A percentile compares a stretch with the other conserved stretches of the same genome.
Evolutionary conservation across 2,797 vertebrate genomes (phyloP).

Genomic region (Ctenopoma kingsleyae): DNA sequence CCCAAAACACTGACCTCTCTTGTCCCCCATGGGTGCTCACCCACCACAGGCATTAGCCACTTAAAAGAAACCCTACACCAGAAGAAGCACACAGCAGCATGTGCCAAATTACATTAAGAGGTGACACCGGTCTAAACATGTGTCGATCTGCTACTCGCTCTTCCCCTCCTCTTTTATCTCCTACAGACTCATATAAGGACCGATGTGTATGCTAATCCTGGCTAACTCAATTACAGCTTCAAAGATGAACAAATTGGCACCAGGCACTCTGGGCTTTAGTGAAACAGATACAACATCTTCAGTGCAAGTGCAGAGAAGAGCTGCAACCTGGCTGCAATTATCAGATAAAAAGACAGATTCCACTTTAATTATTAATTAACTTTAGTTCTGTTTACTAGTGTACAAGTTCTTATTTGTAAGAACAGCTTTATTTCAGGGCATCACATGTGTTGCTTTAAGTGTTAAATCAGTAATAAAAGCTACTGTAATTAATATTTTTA

Average conservation of each 20-base stretch:
- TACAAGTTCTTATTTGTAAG: not conserved
- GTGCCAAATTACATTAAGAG: constrained; percentile 80
- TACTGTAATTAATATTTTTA: not conserved
- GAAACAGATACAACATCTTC: constrained; percentile 24
- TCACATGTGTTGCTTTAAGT: not conserved
- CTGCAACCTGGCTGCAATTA: constrained; percentile 23
- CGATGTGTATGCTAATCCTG: constrained; percentile 64
- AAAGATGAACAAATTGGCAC: constrained; percentile 73
- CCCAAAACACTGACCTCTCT: constrained; percentile 84
- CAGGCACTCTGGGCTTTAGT: constrained; percentile 44
- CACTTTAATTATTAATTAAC: not conserved
- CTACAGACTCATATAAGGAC: constrained; percentile 39
- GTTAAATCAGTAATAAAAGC: not conserved
- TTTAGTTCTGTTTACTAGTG: not conserved
- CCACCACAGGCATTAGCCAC: constrained; percentile 85
- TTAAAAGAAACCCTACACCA: constrained; percentile 85
- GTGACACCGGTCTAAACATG: constrained; percentile 74
- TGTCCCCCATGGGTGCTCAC: constrained; percentile 76
- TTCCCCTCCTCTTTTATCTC: constrained; percentile 67
- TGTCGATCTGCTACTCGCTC: constrained; percentile 53
- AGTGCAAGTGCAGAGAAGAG: constrained; percentile 30
- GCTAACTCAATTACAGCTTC: constrained; percentile 75
- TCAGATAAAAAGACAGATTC: not conserved
- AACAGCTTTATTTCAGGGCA: not conserved
- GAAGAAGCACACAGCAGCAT: constrained; percentile 78